These are phyloP conservation scores for Ctenosaura bakeri DNA, from an alignment of 2,797 vertebrate species.

Conservation along the genomic window DNA sequence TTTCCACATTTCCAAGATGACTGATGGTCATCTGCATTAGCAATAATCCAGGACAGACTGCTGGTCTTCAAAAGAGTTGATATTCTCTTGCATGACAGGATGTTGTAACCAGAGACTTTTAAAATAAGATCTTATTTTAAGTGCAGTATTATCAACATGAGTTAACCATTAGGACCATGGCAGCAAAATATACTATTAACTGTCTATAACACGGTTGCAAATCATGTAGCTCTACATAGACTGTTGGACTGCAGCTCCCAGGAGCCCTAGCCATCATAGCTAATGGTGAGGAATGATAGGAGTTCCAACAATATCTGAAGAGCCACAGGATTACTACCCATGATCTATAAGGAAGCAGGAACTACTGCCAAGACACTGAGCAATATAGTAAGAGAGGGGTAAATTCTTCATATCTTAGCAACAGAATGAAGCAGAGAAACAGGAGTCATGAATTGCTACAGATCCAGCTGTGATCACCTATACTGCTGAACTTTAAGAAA, in stretches of 20 bases:
- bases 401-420: not conserved
- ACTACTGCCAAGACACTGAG: not conserved
- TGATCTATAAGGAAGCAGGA: not conserved
- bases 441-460: not conserved
- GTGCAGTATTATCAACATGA: not conserved
- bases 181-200: not conserved
- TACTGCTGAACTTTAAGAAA: not conserved
- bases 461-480: not conserved
- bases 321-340: too few species aligned
- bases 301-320: too few species aligned
- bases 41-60: not conserved
- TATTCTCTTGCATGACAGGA: not conserved
- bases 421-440: not conserved
- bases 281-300: too few species aligned
- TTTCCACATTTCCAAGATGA: not conserved
- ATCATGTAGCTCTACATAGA: too few species aligned
- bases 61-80: not conserved
- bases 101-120: not conserved
- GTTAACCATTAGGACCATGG: not conserved
- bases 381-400: not conserved
- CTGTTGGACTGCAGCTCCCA: too few species aligned
- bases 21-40: not conserved
- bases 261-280: too few species aligned
- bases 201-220: too few species aligned
- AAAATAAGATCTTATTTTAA: not conserved